phyloP scores from a whole-genome alignment of 1,140 invertebrate species.

The Nymphalis io region DNA sequence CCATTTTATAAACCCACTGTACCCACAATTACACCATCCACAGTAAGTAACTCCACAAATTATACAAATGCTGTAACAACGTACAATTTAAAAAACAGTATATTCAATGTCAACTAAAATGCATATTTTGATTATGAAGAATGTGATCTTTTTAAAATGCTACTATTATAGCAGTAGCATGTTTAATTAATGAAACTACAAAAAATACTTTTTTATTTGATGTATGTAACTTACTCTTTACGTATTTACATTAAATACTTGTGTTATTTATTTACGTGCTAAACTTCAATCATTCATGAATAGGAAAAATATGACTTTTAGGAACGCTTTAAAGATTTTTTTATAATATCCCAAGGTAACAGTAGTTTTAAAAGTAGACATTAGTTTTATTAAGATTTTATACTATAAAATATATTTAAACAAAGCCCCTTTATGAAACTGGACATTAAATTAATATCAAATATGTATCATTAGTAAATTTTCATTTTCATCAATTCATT shows the following conservation, averaged over 20 bases:
- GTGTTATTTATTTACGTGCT: too few species aligned
- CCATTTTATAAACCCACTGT: slow-evolving; percentile 78
- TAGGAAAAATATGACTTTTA: not conserved
- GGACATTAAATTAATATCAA: slow-evolving; percentile 38
- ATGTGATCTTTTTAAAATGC: too few species aligned
- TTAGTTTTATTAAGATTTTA: not conserved
- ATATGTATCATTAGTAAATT: not conserved
- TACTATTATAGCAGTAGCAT: too few species aligned
- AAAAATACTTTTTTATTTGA: too few species aligned
- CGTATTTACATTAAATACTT: too few species aligned
- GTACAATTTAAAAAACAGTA: slow-evolving; percentile 12
- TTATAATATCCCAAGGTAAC: too few species aligned
- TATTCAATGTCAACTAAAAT: not conserved
- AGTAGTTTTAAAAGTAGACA: too few species aligned
- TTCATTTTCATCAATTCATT: not conserved
- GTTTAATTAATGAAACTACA: too few species aligned
- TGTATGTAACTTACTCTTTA: too few species aligned
- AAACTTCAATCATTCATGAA: not conserved
- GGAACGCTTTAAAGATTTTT: not conserved
- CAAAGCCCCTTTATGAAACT: slow-evolving; percentile 79
- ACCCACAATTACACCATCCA: slow-evolving; percentile 76
- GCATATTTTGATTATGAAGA: not conserved
- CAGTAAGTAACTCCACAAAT: slow-evolving; percentile 69
- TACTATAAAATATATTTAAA: not conserved
- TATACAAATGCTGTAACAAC: slow-evolving; percentile 26